phyloP scores from a whole-genome alignment of 2,888 invertebrate species.

The Nowickia ferox region DNA sequence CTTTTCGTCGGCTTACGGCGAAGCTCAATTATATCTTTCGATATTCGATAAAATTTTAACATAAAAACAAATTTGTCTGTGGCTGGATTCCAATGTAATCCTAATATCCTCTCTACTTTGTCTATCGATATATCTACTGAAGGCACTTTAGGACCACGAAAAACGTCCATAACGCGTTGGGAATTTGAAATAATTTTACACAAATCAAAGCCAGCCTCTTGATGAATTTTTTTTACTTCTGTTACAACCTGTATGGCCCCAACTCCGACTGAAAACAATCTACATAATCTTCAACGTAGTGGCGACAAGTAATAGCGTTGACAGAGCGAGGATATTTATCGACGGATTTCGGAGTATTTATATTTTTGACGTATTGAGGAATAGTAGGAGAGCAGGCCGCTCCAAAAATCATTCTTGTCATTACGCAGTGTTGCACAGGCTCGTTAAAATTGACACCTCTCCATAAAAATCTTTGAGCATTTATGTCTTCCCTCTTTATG shows the following conservation, averaged over 20 bases:
- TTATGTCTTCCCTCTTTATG: constrained; percentile 72
- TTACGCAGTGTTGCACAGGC: constrained; percentile 38
- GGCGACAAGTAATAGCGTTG: constrained; percentile 36
- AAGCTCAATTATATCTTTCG: background rate
- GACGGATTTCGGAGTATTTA: constrained; percentile 31
- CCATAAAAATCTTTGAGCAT: constrained; percentile 75
- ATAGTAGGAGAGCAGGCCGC: constrained; percentile 48
- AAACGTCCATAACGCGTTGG: background rate
- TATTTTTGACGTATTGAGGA: constrained; percentile 65
- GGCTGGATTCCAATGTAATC: background rate
- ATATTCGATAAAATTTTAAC: background rate
- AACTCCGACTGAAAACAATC: constrained; percentile 49
- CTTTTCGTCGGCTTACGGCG: constrained; percentile 26
- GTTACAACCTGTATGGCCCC: constrained; percentile 33
- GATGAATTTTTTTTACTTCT: constrained; percentile 50
- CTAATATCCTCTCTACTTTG: background rate
- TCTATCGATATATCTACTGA: background rate
- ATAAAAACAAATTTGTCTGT: background rate
- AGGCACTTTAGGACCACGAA: background rate
- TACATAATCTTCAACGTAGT: constrained; percentile 57
- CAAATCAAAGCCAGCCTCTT: constrained; percentile 34
- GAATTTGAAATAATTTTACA: background rate
- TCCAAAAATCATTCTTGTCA: constrained; percentile 55
- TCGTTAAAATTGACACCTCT: background rate
- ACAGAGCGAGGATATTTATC: no score